Evolutionary conservation across 2,888 invertebrate genomes (phyloP).

Genomic region (Pheosia gnoma): DNA sequence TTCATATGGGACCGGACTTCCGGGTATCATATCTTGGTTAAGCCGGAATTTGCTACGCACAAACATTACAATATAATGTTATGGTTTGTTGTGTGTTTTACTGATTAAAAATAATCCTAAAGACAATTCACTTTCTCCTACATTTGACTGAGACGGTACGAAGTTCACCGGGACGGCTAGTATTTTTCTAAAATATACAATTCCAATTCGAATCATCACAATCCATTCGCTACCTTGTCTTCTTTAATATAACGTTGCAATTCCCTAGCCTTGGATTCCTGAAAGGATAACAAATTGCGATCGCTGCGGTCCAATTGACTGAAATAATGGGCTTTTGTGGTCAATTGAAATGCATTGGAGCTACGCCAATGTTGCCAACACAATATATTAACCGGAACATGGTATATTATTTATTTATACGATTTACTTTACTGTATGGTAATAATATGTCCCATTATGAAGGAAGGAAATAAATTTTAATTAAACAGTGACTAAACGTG

Average conservation of each 20-base stretch:
- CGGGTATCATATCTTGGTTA: constrained; percentile 1
- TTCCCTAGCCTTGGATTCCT: constrained; percentile 8
- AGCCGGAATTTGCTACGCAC: not conserved
- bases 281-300: constrained; percentile 31
- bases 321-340: constrained; percentile 40
- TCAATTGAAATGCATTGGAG: constrained; percentile 33
- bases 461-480: too few species aligned
- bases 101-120: too few species aligned
- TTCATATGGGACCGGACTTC: constrained; percentile 6
- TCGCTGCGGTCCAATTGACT: constrained; percentile 32
- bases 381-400: constrained; percentile 6
- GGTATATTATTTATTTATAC: not conserved
- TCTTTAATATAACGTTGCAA: not conserved
- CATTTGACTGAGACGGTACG: too few species aligned
- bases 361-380: constrained; percentile 14
- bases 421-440: too few species aligned
- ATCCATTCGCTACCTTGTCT: not conserved
- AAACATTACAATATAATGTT: not conserved
- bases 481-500: too few species aligned
- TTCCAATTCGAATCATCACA: not conserved
- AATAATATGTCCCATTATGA: too few species aligned
- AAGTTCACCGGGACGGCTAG: too few species aligned
- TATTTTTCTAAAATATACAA: constrained; percentile 1
- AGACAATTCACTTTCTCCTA: too few species aligned
- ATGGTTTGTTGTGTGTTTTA: too few species aligned